Base-by-base conservation (phyloP, 2,113 vertebrate genomes). In the Anhinga rufa region DNA sequence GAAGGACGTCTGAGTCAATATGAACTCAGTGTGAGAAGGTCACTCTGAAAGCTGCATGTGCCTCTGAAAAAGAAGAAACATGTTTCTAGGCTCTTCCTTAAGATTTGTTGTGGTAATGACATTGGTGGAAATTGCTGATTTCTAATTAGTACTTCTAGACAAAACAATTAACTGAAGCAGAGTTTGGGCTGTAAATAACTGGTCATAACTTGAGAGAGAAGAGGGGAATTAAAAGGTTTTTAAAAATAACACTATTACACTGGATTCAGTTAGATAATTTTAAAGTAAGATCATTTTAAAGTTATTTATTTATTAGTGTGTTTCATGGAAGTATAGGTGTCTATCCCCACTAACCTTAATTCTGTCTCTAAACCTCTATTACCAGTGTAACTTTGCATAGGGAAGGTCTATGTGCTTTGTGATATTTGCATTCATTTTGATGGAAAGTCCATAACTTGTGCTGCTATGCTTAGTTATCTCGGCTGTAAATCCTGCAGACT, bases 121-220 rank as follows among this genome's bases (percentile, higher is more conserved):
- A 54, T 69, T 1, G 1, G 32, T 93, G 54, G 60, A 97, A 92
- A 82, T 66, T 48, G 29, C 46, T 92, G 51, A 55, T 82, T 20
- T 92, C 70, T 94, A 80, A 82, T 95, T 83, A 92, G 52, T 82
- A 70, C 85, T 92, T 94, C 58, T 66, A 77, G 54, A 40, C 60
- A 86, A 74, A 93, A 60, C 21, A 84, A 28, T 85, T 93, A 83
- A 77, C n/a, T 58, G 78, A 84, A 72, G n/a, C 86, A 92, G 70
- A 89, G 42, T 25, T 55, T 91, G 32, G 7, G 42, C 42, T 88
- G 40, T 88, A 91, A 87, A 81, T 92, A 90, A 84, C 49, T 71
- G 62, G n/a, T 77, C 66, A 74, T 85, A 91, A 72, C 46, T 62
- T 90, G 42, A 61, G 69, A 76, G 62, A 61, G 32, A 75, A 70